Conservation (phyloP, 2,797 vertebrate species). For the Fratercula arctica region DNA sequence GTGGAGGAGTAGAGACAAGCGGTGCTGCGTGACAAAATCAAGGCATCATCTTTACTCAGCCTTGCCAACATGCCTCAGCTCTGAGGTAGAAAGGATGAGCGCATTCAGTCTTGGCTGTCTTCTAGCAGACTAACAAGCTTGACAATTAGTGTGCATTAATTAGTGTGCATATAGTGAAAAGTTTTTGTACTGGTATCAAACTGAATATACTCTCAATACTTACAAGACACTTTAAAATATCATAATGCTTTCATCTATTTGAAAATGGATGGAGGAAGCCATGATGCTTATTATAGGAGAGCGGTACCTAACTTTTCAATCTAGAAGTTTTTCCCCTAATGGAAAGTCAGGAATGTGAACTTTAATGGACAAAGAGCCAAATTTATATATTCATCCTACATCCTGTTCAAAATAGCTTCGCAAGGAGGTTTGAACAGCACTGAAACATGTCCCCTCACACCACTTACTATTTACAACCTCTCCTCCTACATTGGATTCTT, state of each 20-base stretch:
- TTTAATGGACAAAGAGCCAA: background rate
- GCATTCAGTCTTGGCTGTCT: background rate
- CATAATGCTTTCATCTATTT: background rate
- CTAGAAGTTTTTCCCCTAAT: background rate
- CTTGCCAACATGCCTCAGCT: background rate
- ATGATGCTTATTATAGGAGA: background rate
- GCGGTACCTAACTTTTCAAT: background rate
- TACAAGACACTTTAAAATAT: constrained; percentile 1
- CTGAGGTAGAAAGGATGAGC: background rate
- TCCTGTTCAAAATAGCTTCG: background rate
- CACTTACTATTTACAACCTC: background rate
- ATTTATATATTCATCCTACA: background rate
- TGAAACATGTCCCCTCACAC: background rate
- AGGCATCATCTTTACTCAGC: background rate
- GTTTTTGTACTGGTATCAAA: constrained; percentile 18
- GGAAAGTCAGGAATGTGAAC: background rate
- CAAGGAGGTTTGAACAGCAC: background rate
- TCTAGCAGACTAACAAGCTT: background rate
- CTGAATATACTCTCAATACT: background rate
- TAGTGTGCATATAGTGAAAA: background rate
- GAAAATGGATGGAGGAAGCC: background rate
- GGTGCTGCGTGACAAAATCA: background rate
- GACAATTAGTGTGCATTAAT: background rate
- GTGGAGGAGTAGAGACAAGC: background rate
- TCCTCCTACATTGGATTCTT: background rate